A percentile compares a stretch with the other conserved stretches of the same genome.
Conservation (phyloP, 2,113 vertebrate genomes). For the Agapornis roseicollis region DNA sequence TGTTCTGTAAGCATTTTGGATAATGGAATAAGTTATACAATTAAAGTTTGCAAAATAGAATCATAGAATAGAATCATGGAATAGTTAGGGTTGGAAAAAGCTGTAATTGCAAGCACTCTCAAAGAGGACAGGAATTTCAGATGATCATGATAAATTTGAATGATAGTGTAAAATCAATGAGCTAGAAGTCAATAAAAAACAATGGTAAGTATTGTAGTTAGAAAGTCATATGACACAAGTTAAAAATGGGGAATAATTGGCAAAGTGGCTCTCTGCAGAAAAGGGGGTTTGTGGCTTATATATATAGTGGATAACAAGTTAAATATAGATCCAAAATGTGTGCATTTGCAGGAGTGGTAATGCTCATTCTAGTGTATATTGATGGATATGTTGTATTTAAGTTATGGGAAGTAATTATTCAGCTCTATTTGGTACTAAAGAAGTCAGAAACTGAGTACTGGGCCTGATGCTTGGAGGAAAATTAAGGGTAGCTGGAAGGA, state of each 20-base stretch:
- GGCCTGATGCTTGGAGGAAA: not conserved
- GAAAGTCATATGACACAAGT: not conserved
- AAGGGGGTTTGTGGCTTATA: not conserved
- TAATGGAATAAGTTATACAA: not conserved
- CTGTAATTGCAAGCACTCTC: not conserved
- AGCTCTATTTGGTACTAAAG: not conserved
- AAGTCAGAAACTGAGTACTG: not conserved
- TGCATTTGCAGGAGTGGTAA: not conserved
- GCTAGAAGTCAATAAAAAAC: not conserved
- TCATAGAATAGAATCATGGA: too few species aligned
- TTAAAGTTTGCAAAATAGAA: too few species aligned
- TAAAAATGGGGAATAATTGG: not conserved
- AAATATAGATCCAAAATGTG: not conserved
- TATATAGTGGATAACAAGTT: not conserved
- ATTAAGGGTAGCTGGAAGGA: not conserved
- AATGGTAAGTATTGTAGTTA: not conserved
- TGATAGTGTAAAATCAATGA: slow-evolving; percentile 13
- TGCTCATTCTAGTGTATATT: not conserved
- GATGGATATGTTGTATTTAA: not conserved
- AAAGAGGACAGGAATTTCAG: not conserved
- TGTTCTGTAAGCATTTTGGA: not conserved
- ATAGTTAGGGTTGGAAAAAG: too few species aligned
- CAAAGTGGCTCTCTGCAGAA: not conserved
- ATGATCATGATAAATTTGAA: not conserved
- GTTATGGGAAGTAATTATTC: slow-evolving; percentile 8